Base-by-base conservation (phyloP, 2,797 vertebrate genomes). In the Mus caroli region DNA sequence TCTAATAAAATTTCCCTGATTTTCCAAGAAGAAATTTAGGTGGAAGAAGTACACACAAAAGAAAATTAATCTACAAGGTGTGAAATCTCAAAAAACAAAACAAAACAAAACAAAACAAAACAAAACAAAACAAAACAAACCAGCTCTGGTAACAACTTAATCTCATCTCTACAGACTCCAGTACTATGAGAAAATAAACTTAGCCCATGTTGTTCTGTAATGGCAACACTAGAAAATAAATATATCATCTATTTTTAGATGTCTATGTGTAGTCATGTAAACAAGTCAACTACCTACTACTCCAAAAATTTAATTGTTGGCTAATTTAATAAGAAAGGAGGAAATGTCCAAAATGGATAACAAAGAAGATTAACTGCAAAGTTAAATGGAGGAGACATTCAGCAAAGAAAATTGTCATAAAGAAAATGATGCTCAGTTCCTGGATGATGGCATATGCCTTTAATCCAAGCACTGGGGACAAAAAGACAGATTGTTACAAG, bases 251-350 rank as follows among this genome's bases (percentile, higher is more conserved):
- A 62, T 67, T 82, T 93, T 31, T 54, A 83, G 69, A 78, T 37
- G 17, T 69, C 77, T 56, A 24, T 20, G 54, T 26, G 6, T 22
- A 58, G 4, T 58, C 54, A 9, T 24, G 79, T 85, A 91, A 91
- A 78, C 6, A n/a, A 56, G 54, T 3, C 19, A 82, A 58, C 7
- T 54, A 11, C 6, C 6, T 82, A 58, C 12, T 60, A 71, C 88
- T 10, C 3, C 31, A 28, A 71, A 73, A 67, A 1, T 20, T 28
- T 79, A 69, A 90, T 78, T 80, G 28, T 73, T 92, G 52, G 46
- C 24, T 78, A 20, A 80, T 80, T 37, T 37, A 91, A 87, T 94
- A 34, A 97, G 77, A 76, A 96, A 84, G 37, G 28, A 92, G 80
- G 26, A 85, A 62, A 91, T 15, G 50, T 64, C 46, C 28, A 73